phyloP scores from a whole-genome alignment of 2,113 vertebrate species.

The Silurus meridionalis region DNA sequence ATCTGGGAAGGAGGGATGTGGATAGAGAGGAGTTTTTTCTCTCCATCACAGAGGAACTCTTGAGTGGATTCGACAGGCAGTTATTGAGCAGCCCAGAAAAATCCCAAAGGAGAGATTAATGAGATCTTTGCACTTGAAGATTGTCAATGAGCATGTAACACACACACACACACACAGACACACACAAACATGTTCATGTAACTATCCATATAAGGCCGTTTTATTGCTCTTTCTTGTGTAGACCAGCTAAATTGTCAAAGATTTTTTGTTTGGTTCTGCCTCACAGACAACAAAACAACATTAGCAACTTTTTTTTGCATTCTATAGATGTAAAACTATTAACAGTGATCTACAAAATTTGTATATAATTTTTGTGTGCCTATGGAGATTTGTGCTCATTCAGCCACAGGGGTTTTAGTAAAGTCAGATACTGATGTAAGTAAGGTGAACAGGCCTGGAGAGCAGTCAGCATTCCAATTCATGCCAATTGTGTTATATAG shows the following conservation, averaged over 20 bases:
- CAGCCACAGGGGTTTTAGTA: too few species aligned
- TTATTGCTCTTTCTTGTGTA: not conserved
- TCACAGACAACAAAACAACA: not conserved
- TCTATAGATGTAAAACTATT: not conserved
- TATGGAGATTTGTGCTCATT: too few species aligned
- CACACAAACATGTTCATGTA: not conserved
- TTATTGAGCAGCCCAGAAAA: conserved; percentile 57
- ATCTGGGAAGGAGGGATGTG: conserved; percentile 68
- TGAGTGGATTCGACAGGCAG: conserved; percentile 52
- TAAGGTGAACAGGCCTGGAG: too few species aligned
- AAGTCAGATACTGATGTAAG: too few species aligned
- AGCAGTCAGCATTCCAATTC: too few species aligned
- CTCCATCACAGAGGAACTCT: conserved; percentile 49
- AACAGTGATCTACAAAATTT: not conserved
- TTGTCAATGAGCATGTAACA: conserved; percentile 45
- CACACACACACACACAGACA: conserved; percentile 35
- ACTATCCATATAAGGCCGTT: not conserved
- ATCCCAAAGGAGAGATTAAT: conserved; percentile 70
- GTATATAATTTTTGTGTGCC: too few species aligned
- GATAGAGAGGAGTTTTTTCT: conserved; percentile 45
- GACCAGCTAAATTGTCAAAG: not conserved
- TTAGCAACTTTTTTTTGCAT: not conserved
- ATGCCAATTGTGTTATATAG: too few species aligned
- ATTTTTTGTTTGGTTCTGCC: not conserved
- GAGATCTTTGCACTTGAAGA: conserved; percentile 63